Evolutionary conservation across 2,797 vertebrate genomes (phyloP), one percentile per base, ranked within the genome.

Genomic region (Triplophysa yarkandensis): DNA sequence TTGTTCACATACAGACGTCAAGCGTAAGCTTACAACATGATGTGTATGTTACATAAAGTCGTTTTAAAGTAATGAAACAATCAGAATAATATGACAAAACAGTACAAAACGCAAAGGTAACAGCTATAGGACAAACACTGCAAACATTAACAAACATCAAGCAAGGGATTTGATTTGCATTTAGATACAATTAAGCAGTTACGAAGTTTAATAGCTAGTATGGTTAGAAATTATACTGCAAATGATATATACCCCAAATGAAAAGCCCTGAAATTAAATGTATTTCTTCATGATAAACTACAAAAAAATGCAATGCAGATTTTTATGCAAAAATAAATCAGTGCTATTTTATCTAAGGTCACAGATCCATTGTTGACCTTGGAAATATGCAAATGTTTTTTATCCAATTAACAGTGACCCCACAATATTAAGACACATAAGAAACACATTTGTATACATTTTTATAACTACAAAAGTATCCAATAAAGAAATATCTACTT

Each of bases 111-210:
- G 86, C 85, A 89, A 71, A 78, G 88, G 52, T 81, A 86, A 87
- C 81, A 82, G 83, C 84, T 81, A 86, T 86, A 86, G 83, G 82
- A 86, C 83, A 78, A 81, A 76, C 81, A 84, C 77, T 39, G 50
- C 71, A 77, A 81, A 78, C 73, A 32, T 74, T 76, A 60, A 81
- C 70, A 79, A 77, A 54, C 50, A 89, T 84, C 83, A 79, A 88
- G 77, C 69, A 23, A 39, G 46, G 61, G 71, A 75, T 61, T 68
- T 77, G 74, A 88, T 90, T 87, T 90, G 89, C 90, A 90, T 90
- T 90, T 89, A 90, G 83, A 72, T 75, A 54, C 50, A 5, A 27
- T 54, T 27, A 27, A 52, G 39, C 19, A 4, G 7, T 39, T 41
- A 30, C 32, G 2, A 21, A 6, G n/a, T 27, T 57, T 1, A 27